Evolutionary conservation across 2,888 invertebrate genomes (phyloP).

Genomic region (Nomada ferruginata): DNA sequence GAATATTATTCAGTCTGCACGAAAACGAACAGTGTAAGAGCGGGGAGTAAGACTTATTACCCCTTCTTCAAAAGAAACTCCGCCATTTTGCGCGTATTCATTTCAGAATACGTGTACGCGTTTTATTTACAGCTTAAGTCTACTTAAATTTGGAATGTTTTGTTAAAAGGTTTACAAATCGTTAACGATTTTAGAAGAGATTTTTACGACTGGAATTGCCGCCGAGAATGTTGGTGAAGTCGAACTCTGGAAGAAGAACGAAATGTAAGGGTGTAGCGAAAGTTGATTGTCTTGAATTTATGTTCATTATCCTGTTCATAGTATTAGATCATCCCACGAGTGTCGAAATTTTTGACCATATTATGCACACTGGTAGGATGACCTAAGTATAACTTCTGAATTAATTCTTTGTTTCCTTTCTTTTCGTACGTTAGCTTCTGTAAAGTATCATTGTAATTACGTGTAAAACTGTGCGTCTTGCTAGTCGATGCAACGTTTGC

Average conservation of each 20-base stretch:
- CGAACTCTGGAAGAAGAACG: constrained; percentile 38
- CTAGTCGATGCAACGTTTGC: neutral
- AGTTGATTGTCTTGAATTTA: neutral
- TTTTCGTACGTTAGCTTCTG: too few relatives aligned
- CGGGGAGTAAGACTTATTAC: neutral
- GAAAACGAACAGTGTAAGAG: neutral
- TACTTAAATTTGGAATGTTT: neutral
- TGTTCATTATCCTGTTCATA: neutral
- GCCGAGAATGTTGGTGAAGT: constrained; percentile 29
- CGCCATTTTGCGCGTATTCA: neutral
- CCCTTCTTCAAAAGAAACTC: neutral
- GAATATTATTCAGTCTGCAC: constrained; percentile 54
- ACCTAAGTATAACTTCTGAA: too few relatives aligned
- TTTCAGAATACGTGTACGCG: neutral
- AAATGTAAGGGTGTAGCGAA: neutral
- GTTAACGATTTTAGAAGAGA: constrained; percentile 19
- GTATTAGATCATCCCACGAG: too few relatives aligned
- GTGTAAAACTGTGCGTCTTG: neutral
- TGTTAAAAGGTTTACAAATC: neutral
- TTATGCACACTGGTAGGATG: too few relatives aligned
- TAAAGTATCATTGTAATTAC: constrained; percentile 24
- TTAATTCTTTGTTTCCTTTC: too few relatives aligned
- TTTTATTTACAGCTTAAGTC: constrained; percentile 10
- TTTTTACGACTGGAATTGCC: neutral
- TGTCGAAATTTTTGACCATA: too few relatives aligned